Percentiles rank a stretch among this genome's conserved stretches.
phyloP scores from a whole-genome alignment of 2,797 vertebrate genomes.

The Girardinus metallicus region DNA sequence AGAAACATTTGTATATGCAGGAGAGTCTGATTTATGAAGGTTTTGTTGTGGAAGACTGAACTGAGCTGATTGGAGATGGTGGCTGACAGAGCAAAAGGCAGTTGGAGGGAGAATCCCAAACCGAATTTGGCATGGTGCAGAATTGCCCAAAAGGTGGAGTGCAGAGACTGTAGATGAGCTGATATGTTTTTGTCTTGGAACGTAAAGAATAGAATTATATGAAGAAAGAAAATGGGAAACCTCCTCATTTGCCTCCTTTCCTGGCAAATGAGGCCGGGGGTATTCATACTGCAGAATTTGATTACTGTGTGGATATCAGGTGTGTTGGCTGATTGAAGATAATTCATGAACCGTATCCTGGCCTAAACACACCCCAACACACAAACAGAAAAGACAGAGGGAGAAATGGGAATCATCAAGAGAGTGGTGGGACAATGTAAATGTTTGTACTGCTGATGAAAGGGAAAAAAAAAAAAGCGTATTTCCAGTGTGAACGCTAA shows the following conservation, averaged over 20 bases:
- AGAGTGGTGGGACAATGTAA: not conserved
- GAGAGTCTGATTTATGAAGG: not conserved
- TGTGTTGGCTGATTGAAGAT: constrained; percentile 6
- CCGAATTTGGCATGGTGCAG: not conserved
- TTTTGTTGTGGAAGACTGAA: not conserved
- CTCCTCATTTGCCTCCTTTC: too few species aligned
- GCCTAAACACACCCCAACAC: not conserved
- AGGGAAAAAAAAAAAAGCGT: fast-evolving
- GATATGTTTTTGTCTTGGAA: not conserved
- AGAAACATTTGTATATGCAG: not conserved
- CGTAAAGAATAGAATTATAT: not conserved
- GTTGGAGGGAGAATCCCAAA: constrained; percentile 1
- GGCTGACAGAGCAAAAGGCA: not conserved
- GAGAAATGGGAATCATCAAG: not conserved
- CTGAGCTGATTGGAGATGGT: not conserved
- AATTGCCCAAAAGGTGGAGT: not conserved
- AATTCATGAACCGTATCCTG: not conserved
- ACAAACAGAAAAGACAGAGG: not conserved
- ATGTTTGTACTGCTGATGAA: not conserved
- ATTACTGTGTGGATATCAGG: not conserved
- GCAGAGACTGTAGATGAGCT: not conserved
- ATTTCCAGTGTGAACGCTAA: not conserved
- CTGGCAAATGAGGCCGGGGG: not conserved
- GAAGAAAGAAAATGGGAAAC: too few species aligned
- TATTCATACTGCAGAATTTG: constrained; percentile 1